A percentile compares a stretch with the other conserved stretches of the same genome.
These are phyloP conservation scores for Sphaerodactylus townsendi DNA, from an alignment of 2,113 vertebrate genomes.

Conservation along the genomic window DNA sequence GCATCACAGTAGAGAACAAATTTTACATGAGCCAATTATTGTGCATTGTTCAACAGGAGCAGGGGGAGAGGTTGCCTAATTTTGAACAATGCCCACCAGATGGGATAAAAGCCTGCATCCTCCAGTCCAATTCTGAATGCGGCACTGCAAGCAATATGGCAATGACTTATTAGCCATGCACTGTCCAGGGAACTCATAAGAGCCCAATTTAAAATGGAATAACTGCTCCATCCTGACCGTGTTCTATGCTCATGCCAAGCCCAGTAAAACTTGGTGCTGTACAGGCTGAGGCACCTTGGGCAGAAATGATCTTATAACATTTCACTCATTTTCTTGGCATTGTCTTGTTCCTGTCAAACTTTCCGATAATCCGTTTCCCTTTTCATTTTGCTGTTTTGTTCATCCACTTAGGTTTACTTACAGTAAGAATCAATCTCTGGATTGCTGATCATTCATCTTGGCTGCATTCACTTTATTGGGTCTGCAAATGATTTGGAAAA, in stretches of 20 bases:
- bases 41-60: neutral
- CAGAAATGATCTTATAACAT: conserved; percentile 62
- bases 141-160: neutral
- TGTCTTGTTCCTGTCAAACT: conserved; percentile 64
- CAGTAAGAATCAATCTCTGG: conserved; percentile 54
- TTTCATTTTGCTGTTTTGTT: conserved; percentile 56
- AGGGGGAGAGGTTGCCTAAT: neutral
- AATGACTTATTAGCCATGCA: neutral
- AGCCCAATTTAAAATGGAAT: neutral
- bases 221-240: neutral
- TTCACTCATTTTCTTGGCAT: conserved; percentile 64
- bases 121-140: neutral
- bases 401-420: conserved; percentile 56
- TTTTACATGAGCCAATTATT: neutral
- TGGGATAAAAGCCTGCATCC: neutral
- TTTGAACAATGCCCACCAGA: neutral
- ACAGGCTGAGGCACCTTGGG: conserved; percentile 43
- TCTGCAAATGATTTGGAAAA: conserved; percentile 58
- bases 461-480: conserved; percentile 51
- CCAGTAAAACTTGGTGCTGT: conserved; percentile 43
- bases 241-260: conserved; percentile 21
- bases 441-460: conserved; percentile 60
- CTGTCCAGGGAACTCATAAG: neutral
- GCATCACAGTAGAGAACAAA: neutral
- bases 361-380: conserved; percentile 67